Evolutionary conservation across 2,888 invertebrate species (phyloP).

Genomic region (Melieria crassipennis): DNA sequence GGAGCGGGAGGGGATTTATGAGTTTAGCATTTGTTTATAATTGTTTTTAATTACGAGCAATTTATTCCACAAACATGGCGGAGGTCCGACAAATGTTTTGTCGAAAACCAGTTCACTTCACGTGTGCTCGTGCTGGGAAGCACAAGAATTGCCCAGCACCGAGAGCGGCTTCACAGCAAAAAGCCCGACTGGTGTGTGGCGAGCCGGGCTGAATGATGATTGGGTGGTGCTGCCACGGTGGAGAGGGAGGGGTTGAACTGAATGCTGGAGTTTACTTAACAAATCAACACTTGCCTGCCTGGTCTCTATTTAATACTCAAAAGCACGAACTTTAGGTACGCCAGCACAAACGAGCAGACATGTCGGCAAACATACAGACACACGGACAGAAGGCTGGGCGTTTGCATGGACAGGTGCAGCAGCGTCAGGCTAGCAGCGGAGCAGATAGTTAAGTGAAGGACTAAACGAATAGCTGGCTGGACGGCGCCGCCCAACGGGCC

Average conservation of each 20-base stretch:
- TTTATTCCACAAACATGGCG: conserved; percentile 53
- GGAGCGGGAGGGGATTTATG: conserved; percentile 22
- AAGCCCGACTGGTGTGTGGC: background rate
- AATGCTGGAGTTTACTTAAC: conserved; percentile 33
- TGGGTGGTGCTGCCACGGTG: no score
- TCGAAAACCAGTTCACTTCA: no score
- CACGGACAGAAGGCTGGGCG: conserved; percentile 6
- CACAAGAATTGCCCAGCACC: background rate
- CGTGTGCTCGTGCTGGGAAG: no score
- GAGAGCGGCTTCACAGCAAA: background rate
- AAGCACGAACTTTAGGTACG: background rate
- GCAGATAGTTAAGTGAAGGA: no score
- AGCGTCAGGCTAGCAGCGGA: no score
- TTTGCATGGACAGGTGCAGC: conserved; percentile 11
- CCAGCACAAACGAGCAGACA: background rate
- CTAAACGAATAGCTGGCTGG: no score
- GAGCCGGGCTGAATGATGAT: background rate
- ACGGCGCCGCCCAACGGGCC: no score
- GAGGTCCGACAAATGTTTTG: background rate
- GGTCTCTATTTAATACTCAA: background rate
- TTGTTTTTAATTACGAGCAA: conserved; percentile 61
- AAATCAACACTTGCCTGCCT: conserved; percentile 33
- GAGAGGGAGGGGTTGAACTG: background rate
- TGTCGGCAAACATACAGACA: background rate
- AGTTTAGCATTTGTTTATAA: conserved; percentile 57